Evolutionary conservation across 1,140 invertebrate species (phyloP).

Genomic region (Diprion similis): DNA sequence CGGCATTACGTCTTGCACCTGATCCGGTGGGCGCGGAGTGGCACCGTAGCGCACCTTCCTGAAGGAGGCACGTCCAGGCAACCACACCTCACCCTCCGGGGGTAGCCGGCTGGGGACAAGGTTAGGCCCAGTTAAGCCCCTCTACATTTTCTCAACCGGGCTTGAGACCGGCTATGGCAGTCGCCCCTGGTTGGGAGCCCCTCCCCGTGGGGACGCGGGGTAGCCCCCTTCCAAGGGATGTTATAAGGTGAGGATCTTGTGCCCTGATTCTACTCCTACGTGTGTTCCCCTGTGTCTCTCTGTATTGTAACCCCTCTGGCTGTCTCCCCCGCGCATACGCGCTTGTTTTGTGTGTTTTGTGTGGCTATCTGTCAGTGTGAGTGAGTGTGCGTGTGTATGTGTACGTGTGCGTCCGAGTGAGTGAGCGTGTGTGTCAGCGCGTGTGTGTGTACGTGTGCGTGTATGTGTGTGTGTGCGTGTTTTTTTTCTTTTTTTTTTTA

Average conservation of each 20-base stretch:
- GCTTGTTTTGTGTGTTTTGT: too few species aligned
- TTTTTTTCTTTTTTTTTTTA: too few species aligned
- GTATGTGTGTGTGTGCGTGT: too few species aligned
- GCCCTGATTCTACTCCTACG: too few species aligned
- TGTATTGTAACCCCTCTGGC: background rate
- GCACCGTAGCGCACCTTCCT: too few species aligned
- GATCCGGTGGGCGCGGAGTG: too few species aligned
- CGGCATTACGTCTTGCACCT: background rate
- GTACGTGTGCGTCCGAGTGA: background rate
- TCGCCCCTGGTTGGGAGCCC: background rate
- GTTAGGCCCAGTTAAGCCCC: background rate
- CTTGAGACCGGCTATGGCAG: background rate
- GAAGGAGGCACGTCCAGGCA: too few species aligned
- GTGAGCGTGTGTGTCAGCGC: background rate
- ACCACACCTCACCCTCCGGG: too few species aligned
- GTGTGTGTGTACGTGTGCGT: background rate
- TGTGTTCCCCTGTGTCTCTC: too few species aligned
- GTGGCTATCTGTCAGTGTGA: too few species aligned
- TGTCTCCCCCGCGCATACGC: background rate
- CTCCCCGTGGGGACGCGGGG: conserved; percentile 1
- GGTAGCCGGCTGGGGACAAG: background rate
- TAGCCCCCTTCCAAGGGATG: too few species aligned
- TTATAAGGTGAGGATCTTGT: too few species aligned
- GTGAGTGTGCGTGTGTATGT: background rate
- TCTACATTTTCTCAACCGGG: conserved; percentile 2